Base-by-base conservation (phyloP, 2,888 invertebrate species). In the Antheraea assamensis region DNA sequence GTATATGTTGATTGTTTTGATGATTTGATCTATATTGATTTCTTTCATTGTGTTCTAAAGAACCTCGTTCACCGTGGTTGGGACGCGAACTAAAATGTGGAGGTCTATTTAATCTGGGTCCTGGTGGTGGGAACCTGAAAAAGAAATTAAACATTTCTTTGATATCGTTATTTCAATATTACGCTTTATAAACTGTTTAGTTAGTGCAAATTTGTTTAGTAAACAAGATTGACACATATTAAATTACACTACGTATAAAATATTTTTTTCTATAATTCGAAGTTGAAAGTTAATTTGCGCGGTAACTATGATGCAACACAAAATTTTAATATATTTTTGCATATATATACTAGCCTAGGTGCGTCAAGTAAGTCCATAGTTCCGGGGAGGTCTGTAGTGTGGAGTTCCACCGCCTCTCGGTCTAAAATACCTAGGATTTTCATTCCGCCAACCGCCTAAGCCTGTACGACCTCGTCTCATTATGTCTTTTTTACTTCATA, bases 391-490 rank as follows among this genome's bases (percentile, higher is more conserved):
- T 79, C 92, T 88, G 80, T 85, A 93, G 79, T 88, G 88, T 17
- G 87, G 87, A 74, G 86, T 81, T 52, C 88, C 90, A 74, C 87
- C 87, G 78, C 83, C 84, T 84, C 93, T 88, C 75, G 93, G 89
- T 79, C 92, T 90, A 78, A 89, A 94, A 86, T 90, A 87, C 81
- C 92, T 89, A 55, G 86, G 88, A 86, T 90, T 90, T 81, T 93
- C 94, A 85, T 83, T 89, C 83, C 93, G 88, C 94, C 94, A 94
- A 83, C 91, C 91, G 78, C 92, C 89, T 79, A 87, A 85, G 80
- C 89, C 87, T 80, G 88, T 81, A 83, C 93, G 94, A 93, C 94
- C 93, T 92, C 94, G 93, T 81, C 94, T 89, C 94, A 94, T 94
- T 81, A 82, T 91, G 84, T 76, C 78, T 85, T 78, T 78, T 80